These are phyloP conservation scores for Enteromius thamalakanensis DNA, from an alignment of 2,797 vertebrate genomes.

Conservation along the genomic window DNA sequence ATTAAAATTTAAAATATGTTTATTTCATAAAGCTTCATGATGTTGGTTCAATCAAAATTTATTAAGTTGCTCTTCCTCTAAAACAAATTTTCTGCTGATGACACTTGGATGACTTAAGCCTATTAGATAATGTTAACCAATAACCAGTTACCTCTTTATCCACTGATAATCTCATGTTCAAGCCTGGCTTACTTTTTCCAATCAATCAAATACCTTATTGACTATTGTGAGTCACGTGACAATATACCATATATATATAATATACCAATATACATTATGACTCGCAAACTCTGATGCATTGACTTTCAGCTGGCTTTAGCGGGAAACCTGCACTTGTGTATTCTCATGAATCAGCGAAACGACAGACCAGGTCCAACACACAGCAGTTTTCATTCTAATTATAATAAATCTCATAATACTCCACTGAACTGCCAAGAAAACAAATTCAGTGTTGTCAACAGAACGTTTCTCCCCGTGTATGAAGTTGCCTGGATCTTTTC, in stretches of 20 bases:
- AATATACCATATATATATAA: neutral
- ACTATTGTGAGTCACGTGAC: neutral
- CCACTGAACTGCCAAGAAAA: neutral
- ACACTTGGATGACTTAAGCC: neutral
- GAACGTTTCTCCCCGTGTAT: neutral
- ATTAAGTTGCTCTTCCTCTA: neutral
- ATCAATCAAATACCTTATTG: neutral
- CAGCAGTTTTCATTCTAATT: slow-evolving; percentile 18
- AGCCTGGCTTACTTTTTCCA: neutral
- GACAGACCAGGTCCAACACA: neutral
- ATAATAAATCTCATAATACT: slow-evolving; percentile 13
- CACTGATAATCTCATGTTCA: neutral
- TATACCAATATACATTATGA: too few relatives aligned
- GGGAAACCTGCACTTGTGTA: neutral
- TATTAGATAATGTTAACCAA: neutral
- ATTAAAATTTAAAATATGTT: neutral
- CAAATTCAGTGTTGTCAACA: slow-evolving; percentile 14
- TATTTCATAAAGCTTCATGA: neutral
- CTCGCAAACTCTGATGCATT: neutral
- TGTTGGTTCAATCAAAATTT: neutral
- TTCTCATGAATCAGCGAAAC: slow-evolving; percentile 14
- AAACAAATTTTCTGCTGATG: neutral
- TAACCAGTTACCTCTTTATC: neutral
- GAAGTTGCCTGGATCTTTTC: slow-evolving; percentile 47
- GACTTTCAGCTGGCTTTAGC: neutral